Evolutionary conservation across 2,888 invertebrate species (phyloP), one percentile per base, ranked within the genome.

Genomic region (Tetragnatha montana): DNA sequence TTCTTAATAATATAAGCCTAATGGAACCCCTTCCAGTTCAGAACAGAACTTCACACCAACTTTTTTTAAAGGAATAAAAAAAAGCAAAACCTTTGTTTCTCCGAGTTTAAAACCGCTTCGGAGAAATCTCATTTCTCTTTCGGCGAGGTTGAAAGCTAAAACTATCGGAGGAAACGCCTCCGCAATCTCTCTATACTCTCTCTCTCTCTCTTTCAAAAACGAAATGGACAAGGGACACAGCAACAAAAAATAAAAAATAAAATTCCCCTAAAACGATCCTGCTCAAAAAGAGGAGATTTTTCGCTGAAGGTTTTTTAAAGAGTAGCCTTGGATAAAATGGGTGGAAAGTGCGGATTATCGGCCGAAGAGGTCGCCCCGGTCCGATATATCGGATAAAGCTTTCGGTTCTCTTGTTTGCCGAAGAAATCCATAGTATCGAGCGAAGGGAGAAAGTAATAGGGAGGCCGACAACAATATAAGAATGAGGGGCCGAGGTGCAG

Each of bases 311-410:
- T 68, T 82, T 87, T 87, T 80, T 22, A 49, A 83, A 79, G 49
- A 73, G 76, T 68, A 69, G 22, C 71, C 83, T 69, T 17, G 71
- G 85, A 85, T 89, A 81, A 81, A 85, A 89, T 84, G 60, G 85
- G 85, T 81, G 89, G 89, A 89, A 89, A 86, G 85, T 81, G 71
- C 60, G 85, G 89, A 89, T 89, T 89, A 89, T 89, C 81, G 89
- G 85, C 85, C 35, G 35, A 89, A 81, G 87, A 80, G 87, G 76
- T 88, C 87, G 87, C 51, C 8, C 70, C 88, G 76, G 35, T 35
- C 35, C 35, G 35, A 35, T 35, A 85, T 89, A 89, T 89, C 85
- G 89, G 81, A 85, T 85, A 85, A 85, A 81, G 89, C 81, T 81
- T 89, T 89, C 76, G 76, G 71, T 50, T 47, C 51, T 70, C 60